Base-by-base conservation (phyloP, 2,888 invertebrate genomes). In the Escarpia spicata region DNA sequence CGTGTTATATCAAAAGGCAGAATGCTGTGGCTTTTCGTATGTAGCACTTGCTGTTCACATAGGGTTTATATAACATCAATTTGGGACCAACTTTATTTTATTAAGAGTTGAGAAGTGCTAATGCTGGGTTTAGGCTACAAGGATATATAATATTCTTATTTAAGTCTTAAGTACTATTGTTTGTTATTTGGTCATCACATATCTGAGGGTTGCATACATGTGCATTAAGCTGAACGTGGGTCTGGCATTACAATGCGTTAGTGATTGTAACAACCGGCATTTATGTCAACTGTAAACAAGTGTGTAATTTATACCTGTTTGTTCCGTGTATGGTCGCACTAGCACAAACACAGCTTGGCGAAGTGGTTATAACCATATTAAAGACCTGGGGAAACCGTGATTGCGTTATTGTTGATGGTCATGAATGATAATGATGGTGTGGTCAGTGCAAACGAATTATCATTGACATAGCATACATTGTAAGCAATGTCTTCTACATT, bases 21-120 rank as follows among this genome's bases (percentile, higher is more conserved):
- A n/a, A 75, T n/a, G 6, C 75, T 60, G 60, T 60, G 12, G 12
- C 12, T 4, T 60, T 60, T 60, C 60, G 15, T 6, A 75, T 75
- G 26, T 19, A 75, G 75, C n/a, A 75, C 19, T 75, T 75, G n/a
- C 75, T 75, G 75, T 52, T 52, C 52, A 52, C 52, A 52, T 75
- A 75, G 26, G 75, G 26, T 75, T 75, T 75, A 26, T 75, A 75
- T 75, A 19, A 26, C 19, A 26, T n/a, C 2, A 52, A 52, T 75
- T 75, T 75, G 75, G 75, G 75, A 75, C 75, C 75, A 75, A 75
- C 75, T 75, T n/a, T 75, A 19, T 75, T 75, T 75, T 75, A 75
- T 26, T 75, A 75, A 75, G 75, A n/a, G n/a, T 75, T 75, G 26
- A 26, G 19, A 75, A 26, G n/a, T 19, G 75, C 6, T 15, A 75